Evolutionary conservation across 2,888 invertebrate genomes (phyloP).

Genomic region (Eudemis profundana): DNA sequence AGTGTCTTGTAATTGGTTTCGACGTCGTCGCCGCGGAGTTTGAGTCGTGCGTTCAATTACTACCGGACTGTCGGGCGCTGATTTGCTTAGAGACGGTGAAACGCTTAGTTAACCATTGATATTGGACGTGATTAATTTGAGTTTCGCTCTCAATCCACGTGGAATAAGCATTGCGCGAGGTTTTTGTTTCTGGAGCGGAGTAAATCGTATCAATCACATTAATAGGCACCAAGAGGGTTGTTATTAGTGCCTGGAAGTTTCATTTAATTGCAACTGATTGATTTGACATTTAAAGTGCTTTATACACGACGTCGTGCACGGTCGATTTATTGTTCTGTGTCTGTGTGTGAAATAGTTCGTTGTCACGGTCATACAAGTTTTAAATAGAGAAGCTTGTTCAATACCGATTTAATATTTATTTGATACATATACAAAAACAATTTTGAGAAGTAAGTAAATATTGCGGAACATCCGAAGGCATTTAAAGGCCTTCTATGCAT

Average conservation of each 20-base stretch:
- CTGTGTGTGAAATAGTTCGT: no score
- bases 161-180: slow-evolving; percentile 20
- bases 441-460: no score
- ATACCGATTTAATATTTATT: no score
- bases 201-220: slow-evolving; percentile 21
- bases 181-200: slow-evolving; percentile 28
- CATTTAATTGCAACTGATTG: slow-evolving; percentile 26
- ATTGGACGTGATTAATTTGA: slow-evolving; percentile 29
- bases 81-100: slow-evolving; percentile 49
- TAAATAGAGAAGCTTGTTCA: no score
- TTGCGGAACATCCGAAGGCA: no score
- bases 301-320: slow-evolving; percentile 2
- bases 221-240: slow-evolving; percentile 20
- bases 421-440: no score
- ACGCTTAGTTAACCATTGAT: slow-evolving; percentile 40
- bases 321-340: not conserved
- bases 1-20: slow-evolving; percentile 71
- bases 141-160: slow-evolving; percentile 45
- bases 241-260: slow-evolving; percentile 9
- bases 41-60: slow-evolving; percentile 50
- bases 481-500: no score
- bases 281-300: slow-evolving; percentile 28
- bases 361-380: no score
- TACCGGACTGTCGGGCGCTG: slow-evolving; percentile 51
- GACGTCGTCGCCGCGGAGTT: slow-evolving; percentile 56